Conservation (phyloP, 2,888 invertebrate species). For the Zele albiditarsus region DNA sequence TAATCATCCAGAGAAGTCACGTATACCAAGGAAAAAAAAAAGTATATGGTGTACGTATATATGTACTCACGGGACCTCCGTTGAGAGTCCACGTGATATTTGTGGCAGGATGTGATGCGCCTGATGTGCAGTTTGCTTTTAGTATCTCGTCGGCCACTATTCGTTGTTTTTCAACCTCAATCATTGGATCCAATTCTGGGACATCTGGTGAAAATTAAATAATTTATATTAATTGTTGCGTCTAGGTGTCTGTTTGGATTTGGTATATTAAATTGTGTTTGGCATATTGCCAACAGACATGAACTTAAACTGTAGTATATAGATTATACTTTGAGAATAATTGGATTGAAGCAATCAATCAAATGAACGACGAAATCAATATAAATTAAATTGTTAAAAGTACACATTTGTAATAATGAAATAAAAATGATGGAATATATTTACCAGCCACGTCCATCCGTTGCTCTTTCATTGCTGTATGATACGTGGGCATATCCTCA, state of each 20-base stretch:
- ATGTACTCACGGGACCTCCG: conserved; percentile 66
- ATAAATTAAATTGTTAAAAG: neutral
- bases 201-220: conserved; percentile 64
- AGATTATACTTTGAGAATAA: neutral
- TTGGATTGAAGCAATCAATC: neutral
- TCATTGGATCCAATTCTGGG: conserved; percentile 68
- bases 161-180: conserved; percentile 65
- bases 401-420: neutral
- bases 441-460: conserved; percentile 81
- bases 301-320: neutral
- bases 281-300: conserved; percentile 55
- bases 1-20: conserved; percentile 65
- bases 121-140: conserved; percentile 69
- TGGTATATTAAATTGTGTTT: conserved; percentile 58
- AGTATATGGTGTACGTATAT: conserved; percentile 14
- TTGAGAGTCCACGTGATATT: conserved; percentile 70
- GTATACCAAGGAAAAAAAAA: conserved; percentile 50
- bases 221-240: conserved; percentile 51
- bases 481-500: conserved; percentile 81
- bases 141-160: conserved; percentile 66
- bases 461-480: conserved; percentile 79
- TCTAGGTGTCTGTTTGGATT: conserved; percentile 50
- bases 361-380: neutral
- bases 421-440: neutral
- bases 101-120: conserved; percentile 67